Conservation (phyloP, 2,113 vertebrate species). For the Chaetodon auriga region DNA sequence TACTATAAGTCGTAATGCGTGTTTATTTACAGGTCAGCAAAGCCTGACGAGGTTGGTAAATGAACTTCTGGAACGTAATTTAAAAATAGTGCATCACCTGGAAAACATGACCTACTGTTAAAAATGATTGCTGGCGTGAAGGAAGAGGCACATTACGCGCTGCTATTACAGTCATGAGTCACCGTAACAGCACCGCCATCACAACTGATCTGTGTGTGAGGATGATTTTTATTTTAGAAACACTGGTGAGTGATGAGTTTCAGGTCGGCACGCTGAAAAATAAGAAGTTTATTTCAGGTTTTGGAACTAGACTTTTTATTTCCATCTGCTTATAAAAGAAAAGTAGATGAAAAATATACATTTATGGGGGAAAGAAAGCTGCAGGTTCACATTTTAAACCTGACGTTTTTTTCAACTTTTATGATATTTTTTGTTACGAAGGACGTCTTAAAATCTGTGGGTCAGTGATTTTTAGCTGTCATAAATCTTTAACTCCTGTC, state of each 20-base stretch:
- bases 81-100: slow-evolving; percentile 11
- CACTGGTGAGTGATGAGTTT: background rate
- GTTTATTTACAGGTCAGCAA: slow-evolving; percentile 19
- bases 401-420: background rate
- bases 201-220: slow-evolving; percentile 1
- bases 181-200: background rate
- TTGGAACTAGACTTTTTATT: background rate
- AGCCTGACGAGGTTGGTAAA: background rate
- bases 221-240: slow-evolving; percentile 19
- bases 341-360: background rate
- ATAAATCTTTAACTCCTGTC: background rate
- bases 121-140: slow-evolving; percentile 25
- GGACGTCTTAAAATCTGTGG: background rate
- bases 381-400: background rate
- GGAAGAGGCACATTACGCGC: slow-evolving; percentile 13
- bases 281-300: background rate
- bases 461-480: background rate
- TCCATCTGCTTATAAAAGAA: background rate
- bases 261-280: background rate
- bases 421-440: background rate
- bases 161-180: slow-evolving; percentile 43
- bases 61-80: background rate
- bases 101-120: slow-evolving; percentile 15
- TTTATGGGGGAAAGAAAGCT: background rate
- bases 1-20: background rate